Base-by-base conservation (phyloP, 2,797 vertebrate species). In the Furcifer pardalis region DNA sequence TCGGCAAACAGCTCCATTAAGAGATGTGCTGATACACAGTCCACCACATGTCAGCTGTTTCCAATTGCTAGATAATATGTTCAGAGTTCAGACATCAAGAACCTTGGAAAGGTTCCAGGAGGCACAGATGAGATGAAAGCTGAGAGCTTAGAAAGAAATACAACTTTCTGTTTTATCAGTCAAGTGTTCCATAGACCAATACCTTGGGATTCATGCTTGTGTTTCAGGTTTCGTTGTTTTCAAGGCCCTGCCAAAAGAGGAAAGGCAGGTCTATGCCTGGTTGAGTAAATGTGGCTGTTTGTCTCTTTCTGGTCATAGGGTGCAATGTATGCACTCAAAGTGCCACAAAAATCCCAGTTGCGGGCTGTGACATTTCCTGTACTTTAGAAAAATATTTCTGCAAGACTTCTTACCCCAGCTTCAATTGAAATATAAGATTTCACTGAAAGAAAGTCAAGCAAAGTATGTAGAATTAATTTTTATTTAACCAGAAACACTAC, bases 41-140 rank as follows among this genome's bases (percentile, higher is more conserved):
- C 37, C 30, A 60, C 73, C 52, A 77, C 65, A 68, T 25, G 35
- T 49, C 79, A 85, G 78, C 73, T 86, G 79, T 81, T 86, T 81
- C 65, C 69, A 77, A 86, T 81, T 81, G 73, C 52, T 71, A 52
- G 71, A 82, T 71, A 77, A 77, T 86, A 69, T 2, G n/a, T 62
- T 32, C 40, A 77, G 73, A 65, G 15, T 81, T 81, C 79, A 77
- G 75, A 68, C 73, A 71, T 81, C 73, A 81, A 77, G 73, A 62
- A 77, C 65, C 42, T 82, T 79, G 79, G 73, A 81, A 86, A 62
- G 17, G n/a, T 86, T 86, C 84, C 84, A 81, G 65, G 49, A 76
- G 40, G 35, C 32, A 69, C 32, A 77, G 56, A 86, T 77, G 73
- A 77, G 8, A 59, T 81, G 78, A 68, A 81, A 85, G 79, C 8